A percentile compares a stretch with the other conserved stretches of the same genome.
phyloP scores from a whole-genome alignment of 2,113 vertebrate genomes.

The Erythrocercus mccallii region DNA sequence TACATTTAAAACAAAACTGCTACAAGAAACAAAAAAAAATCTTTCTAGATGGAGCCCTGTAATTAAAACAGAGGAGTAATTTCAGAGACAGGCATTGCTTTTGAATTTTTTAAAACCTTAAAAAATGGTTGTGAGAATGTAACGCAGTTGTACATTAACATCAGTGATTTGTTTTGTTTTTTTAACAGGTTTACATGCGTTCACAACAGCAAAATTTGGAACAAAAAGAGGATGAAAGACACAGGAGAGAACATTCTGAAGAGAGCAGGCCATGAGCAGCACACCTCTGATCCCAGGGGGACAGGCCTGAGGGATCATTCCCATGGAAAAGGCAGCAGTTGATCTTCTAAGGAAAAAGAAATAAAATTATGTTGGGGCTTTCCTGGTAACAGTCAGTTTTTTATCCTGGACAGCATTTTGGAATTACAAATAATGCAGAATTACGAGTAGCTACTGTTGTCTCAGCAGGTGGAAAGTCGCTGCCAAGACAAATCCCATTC shows the following conservation, averaged over 20 bases:
- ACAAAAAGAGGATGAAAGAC: not conserved
- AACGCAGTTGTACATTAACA: not conserved
- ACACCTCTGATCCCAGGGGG: not conserved
- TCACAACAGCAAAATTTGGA: not conserved
- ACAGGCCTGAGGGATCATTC: not conserved
- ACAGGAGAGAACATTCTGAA: not conserved
- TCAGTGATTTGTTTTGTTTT: not conserved
- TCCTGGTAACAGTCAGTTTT: not conserved
- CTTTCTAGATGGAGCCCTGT: not conserved
- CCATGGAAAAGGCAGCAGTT: constrained; percentile 20
- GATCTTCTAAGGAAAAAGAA: constrained; percentile 16
- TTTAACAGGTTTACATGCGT: not conserved
- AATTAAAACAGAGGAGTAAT: not conserved
- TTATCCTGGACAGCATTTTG: not conserved
- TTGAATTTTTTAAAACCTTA: not conserved
- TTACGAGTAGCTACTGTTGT: not conserved
- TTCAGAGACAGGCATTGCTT: not conserved
- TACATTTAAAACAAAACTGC: not conserved
- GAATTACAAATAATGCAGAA: not conserved
- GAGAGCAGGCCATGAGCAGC: not conserved
- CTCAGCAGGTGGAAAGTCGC: not conserved
- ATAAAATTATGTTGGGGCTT: not conserved
- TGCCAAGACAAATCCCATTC: not conserved
- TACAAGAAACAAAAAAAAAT: not conserved
- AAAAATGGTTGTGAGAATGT: not conserved